phyloP scores from a whole-genome alignment of 1,140 invertebrate species.

The Bradynema listronoti region DNA sequence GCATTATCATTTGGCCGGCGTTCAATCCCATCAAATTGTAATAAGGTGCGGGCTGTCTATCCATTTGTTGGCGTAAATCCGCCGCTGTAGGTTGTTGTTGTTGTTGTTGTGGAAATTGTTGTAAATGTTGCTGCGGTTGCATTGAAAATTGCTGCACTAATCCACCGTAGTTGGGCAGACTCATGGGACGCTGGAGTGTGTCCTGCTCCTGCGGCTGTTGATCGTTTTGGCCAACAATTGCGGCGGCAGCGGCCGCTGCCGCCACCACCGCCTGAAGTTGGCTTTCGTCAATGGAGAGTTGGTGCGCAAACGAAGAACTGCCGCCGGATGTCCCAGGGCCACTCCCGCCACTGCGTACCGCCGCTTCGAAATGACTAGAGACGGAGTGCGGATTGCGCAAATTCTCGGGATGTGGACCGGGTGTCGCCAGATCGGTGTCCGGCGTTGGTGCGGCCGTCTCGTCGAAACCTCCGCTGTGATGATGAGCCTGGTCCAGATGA shows the following conservation, averaged over 20 bases:
- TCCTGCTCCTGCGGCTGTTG: constrained; percentile 13
- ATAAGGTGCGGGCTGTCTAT: too few relatives aligned
- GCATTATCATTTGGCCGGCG: too few relatives aligned
- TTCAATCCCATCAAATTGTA: too few relatives aligned
- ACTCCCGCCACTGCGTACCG: too few relatives aligned
- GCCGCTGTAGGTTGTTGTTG: too few relatives aligned
- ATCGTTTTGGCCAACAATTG: constrained; percentile 10
- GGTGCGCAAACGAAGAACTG: not conserved
- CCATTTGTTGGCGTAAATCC: too few relatives aligned
- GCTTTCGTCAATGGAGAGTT: not conserved
- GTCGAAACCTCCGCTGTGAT: not conserved
- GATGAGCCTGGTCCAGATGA: too few relatives aligned
- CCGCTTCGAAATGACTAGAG: too few relatives aligned
- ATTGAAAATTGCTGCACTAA: too few relatives aligned
- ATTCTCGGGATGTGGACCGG: constrained; percentile 15
- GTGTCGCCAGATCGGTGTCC: constrained; percentile 17
- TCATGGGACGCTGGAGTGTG: constrained; percentile 21
- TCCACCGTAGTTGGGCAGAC: constrained; percentile 25
- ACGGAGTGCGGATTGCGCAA: constrained; percentile 10
- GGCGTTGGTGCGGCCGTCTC: constrained; percentile 2
- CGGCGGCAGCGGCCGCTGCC: too few relatives aligned
- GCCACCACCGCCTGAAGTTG: constrained; percentile 5
- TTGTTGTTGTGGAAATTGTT: too few relatives aligned
- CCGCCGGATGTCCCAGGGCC: not conserved
- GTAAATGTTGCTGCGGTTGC: too few relatives aligned